These are phyloP conservation scores for Serripes groenlandicus DNA, from an alignment of 2,888 invertebrate species.

Conservation along the genomic window DNA sequence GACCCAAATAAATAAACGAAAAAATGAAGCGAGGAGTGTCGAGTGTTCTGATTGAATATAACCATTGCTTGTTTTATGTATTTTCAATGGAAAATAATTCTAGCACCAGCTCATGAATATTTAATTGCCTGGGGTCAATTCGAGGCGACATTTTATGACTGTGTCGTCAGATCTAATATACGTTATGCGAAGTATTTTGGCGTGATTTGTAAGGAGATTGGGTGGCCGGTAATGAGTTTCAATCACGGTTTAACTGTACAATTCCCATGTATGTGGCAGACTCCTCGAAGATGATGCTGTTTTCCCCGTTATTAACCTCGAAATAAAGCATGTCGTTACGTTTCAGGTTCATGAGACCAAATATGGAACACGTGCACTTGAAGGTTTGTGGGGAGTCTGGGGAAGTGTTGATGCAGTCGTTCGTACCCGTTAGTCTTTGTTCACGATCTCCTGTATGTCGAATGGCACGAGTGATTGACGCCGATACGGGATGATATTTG, in stretches of 20 bases:
- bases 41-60: too few species aligned
- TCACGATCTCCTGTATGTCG: background rate
- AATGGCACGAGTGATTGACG: background rate
- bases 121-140: too few species aligned
- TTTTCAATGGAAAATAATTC: too few species aligned
- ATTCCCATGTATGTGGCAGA: conserved; percentile 43
- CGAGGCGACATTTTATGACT: too few species aligned
- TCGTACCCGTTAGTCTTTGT: conserved; percentile 19
- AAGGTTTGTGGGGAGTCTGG: background rate
- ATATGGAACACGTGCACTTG: conserved; percentile 28
- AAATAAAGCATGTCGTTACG: conserved; percentile 30
- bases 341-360: conserved; percentile 36
- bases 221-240: background rate
- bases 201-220: too few species aligned
- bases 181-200: too few species aligned
- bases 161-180: too few species aligned
- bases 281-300: conserved; percentile 3
- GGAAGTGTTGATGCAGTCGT: background rate
- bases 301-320: background rate
- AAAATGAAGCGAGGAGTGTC: too few species aligned
- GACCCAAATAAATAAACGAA: too few species aligned
- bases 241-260: conserved; percentile 27
- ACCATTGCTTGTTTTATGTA: too few species aligned
- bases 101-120: too few species aligned
- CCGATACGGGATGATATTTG: background rate